phyloP scores from a whole-genome alignment of 1,140 invertebrate species.

The Saccostrea cuccullata region DNA sequence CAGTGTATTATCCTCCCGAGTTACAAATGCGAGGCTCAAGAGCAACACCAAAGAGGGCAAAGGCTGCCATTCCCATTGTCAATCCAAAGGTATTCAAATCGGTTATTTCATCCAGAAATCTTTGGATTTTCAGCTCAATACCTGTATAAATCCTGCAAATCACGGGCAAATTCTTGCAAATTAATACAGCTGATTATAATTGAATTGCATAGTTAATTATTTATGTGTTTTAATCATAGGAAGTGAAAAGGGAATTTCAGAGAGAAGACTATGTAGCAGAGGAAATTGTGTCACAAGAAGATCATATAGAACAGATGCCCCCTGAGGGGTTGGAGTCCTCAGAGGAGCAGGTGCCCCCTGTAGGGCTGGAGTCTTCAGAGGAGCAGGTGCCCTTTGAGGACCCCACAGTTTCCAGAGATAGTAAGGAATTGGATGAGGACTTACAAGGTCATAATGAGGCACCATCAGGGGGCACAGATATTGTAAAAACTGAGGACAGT shows the following conservation, averaged over 20 bases:
- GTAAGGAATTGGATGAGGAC: background rate
- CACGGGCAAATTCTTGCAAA: too few species aligned
- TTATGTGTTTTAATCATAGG: background rate
- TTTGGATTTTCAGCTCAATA: too few species aligned
- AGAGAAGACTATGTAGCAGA: background rate
- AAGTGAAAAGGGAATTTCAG: background rate
- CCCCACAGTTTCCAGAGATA: background rate
- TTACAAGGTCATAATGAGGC: background rate
- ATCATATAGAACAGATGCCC: background rate
- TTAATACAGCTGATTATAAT: too few species aligned
- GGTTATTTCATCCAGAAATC: too few species aligned
- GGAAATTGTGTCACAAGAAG: constrained; percentile 5
- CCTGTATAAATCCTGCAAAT: too few species aligned
- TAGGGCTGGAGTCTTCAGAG: too few species aligned
- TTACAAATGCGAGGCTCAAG: constrained; percentile 6
- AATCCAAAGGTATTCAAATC: constrained; percentile 21
- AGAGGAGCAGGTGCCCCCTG: background rate
- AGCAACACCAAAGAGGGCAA: constrained; percentile 4
- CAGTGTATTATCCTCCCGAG: background rate
- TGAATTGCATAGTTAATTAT: too few species aligned
- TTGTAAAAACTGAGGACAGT: background rate
- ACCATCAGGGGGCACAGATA: background rate
- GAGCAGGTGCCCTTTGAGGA: background rate
- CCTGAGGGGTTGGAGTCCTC: background rate
- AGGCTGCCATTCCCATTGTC: constrained; percentile 22